Base-by-base conservation (phyloP, 1,140 invertebrate genomes). In the Apolygus lucorum region DNA sequence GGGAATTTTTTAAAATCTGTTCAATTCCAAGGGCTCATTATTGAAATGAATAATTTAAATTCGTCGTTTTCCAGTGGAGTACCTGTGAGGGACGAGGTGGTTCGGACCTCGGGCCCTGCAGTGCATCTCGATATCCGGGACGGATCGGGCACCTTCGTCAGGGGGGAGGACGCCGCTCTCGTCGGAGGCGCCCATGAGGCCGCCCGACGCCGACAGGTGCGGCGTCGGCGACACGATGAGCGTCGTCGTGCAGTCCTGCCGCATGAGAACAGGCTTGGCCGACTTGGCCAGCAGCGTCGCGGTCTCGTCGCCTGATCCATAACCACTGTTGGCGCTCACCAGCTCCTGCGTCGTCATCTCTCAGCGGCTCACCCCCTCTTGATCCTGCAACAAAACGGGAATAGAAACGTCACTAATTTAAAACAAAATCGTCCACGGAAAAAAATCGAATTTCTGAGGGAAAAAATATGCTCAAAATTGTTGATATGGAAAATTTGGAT, bases 121-220 rank as follows among this genome's bases (percentile, higher is more conserved):
- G 79, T 93, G 90, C 68, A 93, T 81, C 80, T 93, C 91, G 74
- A 95, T 91, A 77, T 94, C 91, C 17, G 92, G 92, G 72, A 94
- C 91, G 72, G 89, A 92, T 76, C 90, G 84, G 78, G 84, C 81
- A 68, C 79, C 80, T 76, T 85, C 85, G 69, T 83, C 77, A 76
- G 80, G 79, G 14, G 63, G 65, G 0, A 68, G 62, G 2, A 86
- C 83, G 52, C 82, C 84, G 75, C 88, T 90, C 78, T 91, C 90
- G 78, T 91, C 89, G 73, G 89, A 90, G 34, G 88, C 88, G 1
- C 87, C 88, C 75, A 88, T 83, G 42, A 71, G 52, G 13, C 65
- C 64, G 29, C 82, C 81, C 28, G 84, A 84, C 21, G 88, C 88
- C 24, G 88, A 90, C 63, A 91, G 80, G 76, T 90, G 88, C 25